Evolutionary conservation across 2,888 invertebrate genomes (phyloP).

Genomic region (Xestia sexstrigata): DNA sequence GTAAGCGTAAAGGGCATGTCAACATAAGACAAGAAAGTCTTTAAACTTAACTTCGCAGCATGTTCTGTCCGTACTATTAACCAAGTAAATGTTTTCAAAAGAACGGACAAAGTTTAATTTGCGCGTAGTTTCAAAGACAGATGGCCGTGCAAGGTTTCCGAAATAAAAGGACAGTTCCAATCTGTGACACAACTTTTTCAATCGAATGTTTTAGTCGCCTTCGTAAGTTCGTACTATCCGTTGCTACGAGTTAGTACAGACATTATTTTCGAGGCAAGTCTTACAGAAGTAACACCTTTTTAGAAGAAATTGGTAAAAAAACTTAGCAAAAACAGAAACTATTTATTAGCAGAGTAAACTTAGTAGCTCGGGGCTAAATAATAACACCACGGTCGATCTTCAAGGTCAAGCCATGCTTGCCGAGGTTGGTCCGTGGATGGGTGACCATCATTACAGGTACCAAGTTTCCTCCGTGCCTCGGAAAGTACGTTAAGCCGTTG

Average conservation of each 20-base stretch:
- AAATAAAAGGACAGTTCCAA: conserved; percentile 51
- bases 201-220: conserved; percentile 47
- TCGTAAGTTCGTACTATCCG: not conserved
- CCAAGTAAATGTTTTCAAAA: conserved; percentile 37
- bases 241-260: not conserved
- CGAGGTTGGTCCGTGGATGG: too few species aligned
- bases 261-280: conserved; percentile 7
- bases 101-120: conserved; percentile 58
- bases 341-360: not conserved
- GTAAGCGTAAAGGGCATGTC: not conserved
- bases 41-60: not conserved
- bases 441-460: too few species aligned
- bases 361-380: too few species aligned
- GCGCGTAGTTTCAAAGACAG: conserved; percentile 46
- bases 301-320: not conserved
- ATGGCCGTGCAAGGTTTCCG: conserved; percentile 44
- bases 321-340: too few species aligned
- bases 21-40: not conserved
- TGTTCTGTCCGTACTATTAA: not conserved
- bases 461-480: too few species aligned
- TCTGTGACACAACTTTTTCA: conserved; percentile 63
- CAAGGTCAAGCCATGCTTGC: too few species aligned
- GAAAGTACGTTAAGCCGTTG: too few species aligned
- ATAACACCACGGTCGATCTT: too few species aligned
- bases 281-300: not conserved